Base-by-base conservation (phyloP, 2,888 invertebrate genomes). In the Nephrotoma guestfalica region DNA sequence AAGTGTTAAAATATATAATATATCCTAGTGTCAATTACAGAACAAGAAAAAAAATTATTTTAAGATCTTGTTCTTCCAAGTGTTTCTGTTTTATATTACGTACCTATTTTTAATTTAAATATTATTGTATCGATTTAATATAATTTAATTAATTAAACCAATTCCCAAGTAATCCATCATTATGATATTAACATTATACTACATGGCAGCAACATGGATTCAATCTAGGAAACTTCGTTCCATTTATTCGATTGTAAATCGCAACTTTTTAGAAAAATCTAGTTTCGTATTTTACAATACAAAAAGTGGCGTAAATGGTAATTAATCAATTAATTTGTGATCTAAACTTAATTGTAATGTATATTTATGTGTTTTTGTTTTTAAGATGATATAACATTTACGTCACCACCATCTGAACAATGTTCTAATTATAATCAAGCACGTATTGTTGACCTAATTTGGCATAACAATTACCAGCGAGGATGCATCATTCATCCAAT, bases 131-230 rank as follows among this genome's bases (percentile, higher is more conserved):
- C 71, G 71, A 71, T 71, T 71, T 71, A 71, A 30, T 71, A 30
- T 71, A 71, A 43, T 71, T 18, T 71, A 71, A 71, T 71, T 71
- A 71, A 18, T 71, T 71, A 9, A 30, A 30, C n/a, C n/a, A n/a
- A 11, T 51, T 51, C 30, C 30, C 30, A 51, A 71, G 18, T 71
- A 30, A 30, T 71, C 11, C 9, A 30, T 9, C 84, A 84, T n/a
- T 88, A 96, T 96, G 95, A 91, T 97, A 90, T 93, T 97, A 89
- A 96, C 97, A 57, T 92, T 97, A 86, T 96, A 95, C 91, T 97
- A 97, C 91, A 95, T 96, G 92, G 95, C 96, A 90, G 95, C 96
- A 89, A 97, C 97, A 88, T 94, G 96, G 91, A 92, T 96, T 88
- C 96, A 96, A 91, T 95, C 96, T 90, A 96, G 96, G 95, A 93